Evolutionary conservation across 2,113 vertebrate species (phyloP), one percentile per base, ranked within the genome.

Genomic region (Percina caprodes): DNA sequence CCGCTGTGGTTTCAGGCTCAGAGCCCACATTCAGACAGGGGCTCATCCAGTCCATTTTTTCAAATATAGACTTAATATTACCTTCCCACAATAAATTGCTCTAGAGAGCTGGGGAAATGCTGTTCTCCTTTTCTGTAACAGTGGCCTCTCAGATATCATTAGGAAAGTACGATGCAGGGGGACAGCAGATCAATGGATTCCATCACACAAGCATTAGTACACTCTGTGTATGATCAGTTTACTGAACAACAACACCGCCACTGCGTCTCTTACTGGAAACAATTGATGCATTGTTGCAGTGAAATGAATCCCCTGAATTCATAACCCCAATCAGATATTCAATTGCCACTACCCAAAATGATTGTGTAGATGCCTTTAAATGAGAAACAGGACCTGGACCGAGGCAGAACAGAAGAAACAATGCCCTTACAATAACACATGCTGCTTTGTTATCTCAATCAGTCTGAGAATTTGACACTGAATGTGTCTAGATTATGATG

Each of bases 281-380:
- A 94, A 96, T 95, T 95, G 93, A 96, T 96, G 93, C 90, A 94
- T 96, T 96, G 94, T 95, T 95, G 95, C 94, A 95, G 94, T 95
- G 96, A 97, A 97, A 97, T 97, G 94, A 97, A 97, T 96, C 95
- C 94, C 94, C 90, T 88, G 88, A 96, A 96, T 96, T 97, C 96
- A 96, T 97, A 97, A 97, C 91, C 91, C 92, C 93, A 96, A 95
- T 96, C 93, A 96, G 94, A 96, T 96, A 94, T 96, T 94, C 94
- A 95, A 93, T 97, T 96, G 95, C 93, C 93, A 93, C 79, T 89
- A 92, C 91, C 92, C 86, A 86, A 95, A 95, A 96, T 95, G 94
- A 96, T 96, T 96, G 96, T 87, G 89, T 85, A 91, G 91, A 88
- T 93, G 94, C 86, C 89, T 93, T 94, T 70, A 93, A 93, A 88